These are phyloP conservation scores for Astropecten irregularis DNA, from an alignment of 53 echinoderm and acorn worm species.

Conservation along the genomic window DNA sequence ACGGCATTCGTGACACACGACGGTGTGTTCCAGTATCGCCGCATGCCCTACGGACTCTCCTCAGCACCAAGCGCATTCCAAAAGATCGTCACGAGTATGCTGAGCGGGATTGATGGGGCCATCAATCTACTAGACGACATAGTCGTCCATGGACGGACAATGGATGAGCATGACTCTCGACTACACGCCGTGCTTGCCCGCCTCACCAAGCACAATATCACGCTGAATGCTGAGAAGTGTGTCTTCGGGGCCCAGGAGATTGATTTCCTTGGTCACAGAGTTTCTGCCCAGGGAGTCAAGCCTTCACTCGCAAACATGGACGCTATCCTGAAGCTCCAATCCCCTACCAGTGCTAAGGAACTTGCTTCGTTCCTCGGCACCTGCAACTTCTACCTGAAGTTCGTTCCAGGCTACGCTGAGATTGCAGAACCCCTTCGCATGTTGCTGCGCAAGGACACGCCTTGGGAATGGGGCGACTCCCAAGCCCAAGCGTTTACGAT, in stretches of 20 bases:
- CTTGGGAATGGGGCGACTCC: slow-evolving; percentile 28
- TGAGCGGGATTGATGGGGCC: not conserved
- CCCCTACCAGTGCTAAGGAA: slow-evolving; percentile 51
- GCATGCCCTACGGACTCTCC: slow-evolving; percentile 54
- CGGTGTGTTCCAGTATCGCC: slow-evolving; percentile 43
- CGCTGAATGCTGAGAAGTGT: slow-evolving; percentile 45
- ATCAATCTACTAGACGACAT: slow-evolving; percentile 9
- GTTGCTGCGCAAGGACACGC: slow-evolving; percentile 37
- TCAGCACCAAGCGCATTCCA: slow-evolving; percentile 23
- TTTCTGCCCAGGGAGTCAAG: slow-evolving; percentile 33
- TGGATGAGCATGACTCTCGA: not conserved
- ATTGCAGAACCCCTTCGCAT: slow-evolving; percentile 59
- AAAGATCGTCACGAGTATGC: slow-evolving; percentile 27
- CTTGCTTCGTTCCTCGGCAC: slow-evolving; percentile 51
- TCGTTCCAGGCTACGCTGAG: slow-evolving; percentile 37
- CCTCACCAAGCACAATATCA: not conserved
- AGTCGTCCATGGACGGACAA: not conserved
- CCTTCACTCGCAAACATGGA: slow-evolving; percentile 23
- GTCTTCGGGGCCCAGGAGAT: slow-evolving; percentile 36
- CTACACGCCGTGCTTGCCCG: slow-evolving; percentile 6
- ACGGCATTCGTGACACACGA: slow-evolving; percentile 56
- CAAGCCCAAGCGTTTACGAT: not conserved
- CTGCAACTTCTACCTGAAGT: slow-evolving; percentile 60
- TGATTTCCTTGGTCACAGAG: slow-evolving; percentile 47
- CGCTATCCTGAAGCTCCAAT: slow-evolving; percentile 30